phyloP scores from a whole-genome alignment of 2,888 invertebrate species.

The Sinohyriopsis cumingii region DNA sequence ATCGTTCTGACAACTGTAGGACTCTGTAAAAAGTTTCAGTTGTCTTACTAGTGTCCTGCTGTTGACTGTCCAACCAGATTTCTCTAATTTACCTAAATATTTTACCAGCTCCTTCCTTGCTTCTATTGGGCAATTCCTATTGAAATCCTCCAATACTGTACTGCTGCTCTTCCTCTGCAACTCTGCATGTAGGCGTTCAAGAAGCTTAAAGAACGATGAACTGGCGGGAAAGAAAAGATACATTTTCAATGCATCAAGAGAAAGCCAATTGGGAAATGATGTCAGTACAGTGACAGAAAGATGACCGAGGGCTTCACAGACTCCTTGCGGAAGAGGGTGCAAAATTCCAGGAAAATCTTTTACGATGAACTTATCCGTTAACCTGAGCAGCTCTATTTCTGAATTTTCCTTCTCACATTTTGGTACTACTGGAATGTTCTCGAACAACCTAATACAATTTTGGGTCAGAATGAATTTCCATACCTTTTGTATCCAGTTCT shows the following conservation, averaged over 20 bases:
- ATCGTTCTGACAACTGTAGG: too few relatives aligned
- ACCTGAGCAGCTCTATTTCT: slow-evolving; percentile 3
- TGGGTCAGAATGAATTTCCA: neutral
- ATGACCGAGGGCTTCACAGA: neutral
- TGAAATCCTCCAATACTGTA: too few relatives aligned
- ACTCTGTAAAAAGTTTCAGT: too few relatives aligned
- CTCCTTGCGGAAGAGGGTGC: neutral
- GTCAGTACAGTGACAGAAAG: neutral
- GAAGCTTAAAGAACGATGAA: too few relatives aligned
- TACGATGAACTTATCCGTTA: slow-evolving; percentile 2
- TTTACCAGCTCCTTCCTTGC: too few relatives aligned
- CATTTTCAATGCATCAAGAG: neutral
- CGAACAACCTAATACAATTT: neutral
- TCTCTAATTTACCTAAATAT: too few relatives aligned
- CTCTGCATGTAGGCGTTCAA: too few relatives aligned
- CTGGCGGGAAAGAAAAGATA: neutral
- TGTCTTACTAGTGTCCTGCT: too few relatives aligned
- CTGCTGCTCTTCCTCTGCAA: too few relatives aligned
- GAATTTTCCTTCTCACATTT: neutral
- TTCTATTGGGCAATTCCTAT: too few relatives aligned
- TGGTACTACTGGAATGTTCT: slow-evolving; percentile 11
- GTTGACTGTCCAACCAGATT: too few relatives aligned
- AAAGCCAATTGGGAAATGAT: slow-evolving; percentile 5
- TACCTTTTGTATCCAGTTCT: slow-evolving; percentile 2
- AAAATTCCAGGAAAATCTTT: neutral